Evolutionary conservation across 2,888 invertebrate species (phyloP).

Genomic region (Scrobipalpa atriplicella): DNA sequence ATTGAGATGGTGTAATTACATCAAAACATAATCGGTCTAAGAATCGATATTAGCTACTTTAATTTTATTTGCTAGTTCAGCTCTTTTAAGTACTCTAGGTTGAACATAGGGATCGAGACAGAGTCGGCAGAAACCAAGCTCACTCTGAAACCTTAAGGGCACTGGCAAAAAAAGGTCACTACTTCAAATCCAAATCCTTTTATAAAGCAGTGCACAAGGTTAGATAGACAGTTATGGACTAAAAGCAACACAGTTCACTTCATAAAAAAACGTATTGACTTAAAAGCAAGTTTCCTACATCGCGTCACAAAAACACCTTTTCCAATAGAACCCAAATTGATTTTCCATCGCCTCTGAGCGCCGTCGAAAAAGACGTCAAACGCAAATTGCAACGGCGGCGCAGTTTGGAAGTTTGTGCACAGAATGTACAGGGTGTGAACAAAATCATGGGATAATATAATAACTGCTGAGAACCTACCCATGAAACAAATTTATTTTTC

Average conservation of each 20-base stretch:
- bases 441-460: too few species aligned
- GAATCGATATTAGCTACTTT: too few species aligned
- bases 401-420: constrained; percentile 10
- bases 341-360: neutral
- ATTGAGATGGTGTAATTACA: too few species aligned
- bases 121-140: too few species aligned
- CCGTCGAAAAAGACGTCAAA: constrained; percentile 12
- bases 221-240: neutral
- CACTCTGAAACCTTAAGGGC: too few species aligned
- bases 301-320: constrained; percentile 8
- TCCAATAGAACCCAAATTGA: neutral
- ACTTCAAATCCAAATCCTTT: neutral
- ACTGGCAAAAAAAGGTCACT: neutral
- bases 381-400: neutral
- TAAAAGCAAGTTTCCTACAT: neutral
- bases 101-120: too few species aligned
- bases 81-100: too few species aligned
- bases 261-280: neutral
- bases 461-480: too few species aligned
- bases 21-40: too few species aligned
- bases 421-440: neutral
- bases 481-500: too few species aligned
- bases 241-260: neutral
- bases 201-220: too few species aligned
- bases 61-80: too few species aligned